Evolutionary conservation across 2,888 invertebrate genomes (phyloP), one percentile per base, ranked within the genome.

Genomic region (Synanthedon vespiformis): DNA sequence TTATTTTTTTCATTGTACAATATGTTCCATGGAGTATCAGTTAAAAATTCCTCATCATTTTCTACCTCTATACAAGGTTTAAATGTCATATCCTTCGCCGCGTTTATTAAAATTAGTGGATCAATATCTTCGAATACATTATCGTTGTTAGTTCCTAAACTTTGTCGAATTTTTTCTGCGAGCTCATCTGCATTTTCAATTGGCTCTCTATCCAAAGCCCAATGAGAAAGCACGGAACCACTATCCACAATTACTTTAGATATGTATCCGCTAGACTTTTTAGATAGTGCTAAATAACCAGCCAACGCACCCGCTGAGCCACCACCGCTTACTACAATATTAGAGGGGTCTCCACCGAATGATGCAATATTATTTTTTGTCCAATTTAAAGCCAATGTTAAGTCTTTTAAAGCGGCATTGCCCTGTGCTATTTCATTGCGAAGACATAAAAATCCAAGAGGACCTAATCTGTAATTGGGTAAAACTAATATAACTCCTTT

Each of bases 401-500:
- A 61, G 55, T 85, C 85, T 63, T 81, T 85, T 44, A 85, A 61
- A 2, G 70, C 86, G 3, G 80, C 80, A 53, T 86, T 86, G 10
- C 85, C 85, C n/a, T 74, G 79, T 10, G 72, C 78, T 0, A 68
- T 68, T 40, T 65, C 66, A 48, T 80, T 78, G 54, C 65, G 67
- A 50, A 77, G 55, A 57, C 81, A 82, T 49, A 87, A 56, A 58
- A 86, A 88, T 48, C 88, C 88, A 14, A 85, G 65, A 11, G 79
- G 65, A 10, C 87, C 82, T 4, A 82, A 61, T 63, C 84, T 73
- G 59, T 81, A 84, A 62, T 84, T 84, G 5, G 83, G 82, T 54
- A 83, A 56, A 44, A 84, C 75, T 14, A 83, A 55, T 51, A 80
- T 76, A 5, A 81, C 56, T 27, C 67, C 72, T 55, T 72, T 62